Evolutionary conservation across 1,140 invertebrate genomes (phyloP).

Genomic region (Reticulitermes speratus): DNA sequence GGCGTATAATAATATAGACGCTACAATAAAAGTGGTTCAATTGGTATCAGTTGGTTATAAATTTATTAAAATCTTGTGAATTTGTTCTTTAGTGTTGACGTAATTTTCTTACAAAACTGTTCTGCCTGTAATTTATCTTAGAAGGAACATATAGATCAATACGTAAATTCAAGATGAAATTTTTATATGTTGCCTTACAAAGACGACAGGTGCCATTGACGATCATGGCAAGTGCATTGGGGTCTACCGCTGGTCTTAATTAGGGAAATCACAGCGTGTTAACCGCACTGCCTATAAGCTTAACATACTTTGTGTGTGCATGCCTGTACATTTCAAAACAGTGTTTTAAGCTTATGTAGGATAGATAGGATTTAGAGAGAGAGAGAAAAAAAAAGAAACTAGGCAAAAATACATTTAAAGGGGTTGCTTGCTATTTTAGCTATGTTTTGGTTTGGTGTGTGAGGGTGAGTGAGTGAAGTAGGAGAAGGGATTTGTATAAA

Average conservation of each 20-base stretch:
- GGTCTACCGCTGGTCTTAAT: background rate
- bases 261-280: background rate
- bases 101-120: too few species aligned
- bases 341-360: background rate
- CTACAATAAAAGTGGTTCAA: too few species aligned
- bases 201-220: background rate
- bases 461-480: background rate
- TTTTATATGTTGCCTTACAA: too few species aligned
- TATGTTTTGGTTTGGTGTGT: background rate
- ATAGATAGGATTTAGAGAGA: background rate
- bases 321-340: background rate
- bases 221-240: background rate
- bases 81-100: too few species aligned
- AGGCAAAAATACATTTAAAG: conserved; percentile 10
- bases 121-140: too few species aligned
- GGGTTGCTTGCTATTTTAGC: background rate
- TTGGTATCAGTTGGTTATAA: too few species aligned
- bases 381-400: background rate
- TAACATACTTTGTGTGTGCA: background rate
- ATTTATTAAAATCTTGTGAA: too few species aligned
- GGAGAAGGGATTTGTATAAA: background rate
- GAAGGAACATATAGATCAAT: too few species aligned
- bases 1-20: too few species aligned
- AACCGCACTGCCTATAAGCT: background rate
- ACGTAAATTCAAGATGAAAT: too few species aligned